phyloP scores from a whole-genome alignment of 2,113 vertebrate species.

The Pelmatolapia mariae region DNA sequence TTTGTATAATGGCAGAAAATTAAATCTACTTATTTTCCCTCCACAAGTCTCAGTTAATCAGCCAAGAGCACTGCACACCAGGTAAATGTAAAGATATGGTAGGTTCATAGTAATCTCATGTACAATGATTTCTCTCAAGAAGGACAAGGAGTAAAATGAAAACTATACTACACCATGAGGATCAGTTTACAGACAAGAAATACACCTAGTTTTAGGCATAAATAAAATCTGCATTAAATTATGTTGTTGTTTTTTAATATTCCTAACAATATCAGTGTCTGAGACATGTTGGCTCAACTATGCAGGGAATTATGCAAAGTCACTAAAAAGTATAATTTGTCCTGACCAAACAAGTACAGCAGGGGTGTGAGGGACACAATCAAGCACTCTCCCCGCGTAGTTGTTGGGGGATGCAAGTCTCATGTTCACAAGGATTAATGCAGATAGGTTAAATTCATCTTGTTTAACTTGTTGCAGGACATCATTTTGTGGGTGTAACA shows the following conservation, averaged over 20 bases:
- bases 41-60: background rate
- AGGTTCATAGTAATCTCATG: background rate
- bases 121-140: background rate
- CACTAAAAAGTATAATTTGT: background rate
- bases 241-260: background rate
- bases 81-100: background rate
- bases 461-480: background rate
- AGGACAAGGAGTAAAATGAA: background rate
- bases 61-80: background rate
- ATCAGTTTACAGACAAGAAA: background rate
- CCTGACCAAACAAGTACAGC: background rate
- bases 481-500: background rate
- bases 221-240: background rate
- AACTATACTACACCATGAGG: background rate
- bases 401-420: fast-evolving
- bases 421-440: background rate
- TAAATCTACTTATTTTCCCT: fast-evolving
- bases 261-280: background rate
- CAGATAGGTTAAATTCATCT: background rate
- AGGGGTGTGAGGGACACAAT: background rate
- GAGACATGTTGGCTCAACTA: fast-evolving
- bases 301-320: background rate
- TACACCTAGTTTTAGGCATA: fast-evolving
- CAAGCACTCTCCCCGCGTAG: background rate
- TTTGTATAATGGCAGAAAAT: background rate